A percentile compares a stretch with the other conserved stretches of the same genome.
phyloP scores from a whole-genome alignment of 2,113 vertebrate genomes.

The Dascyllus trimaculatus region DNA sequence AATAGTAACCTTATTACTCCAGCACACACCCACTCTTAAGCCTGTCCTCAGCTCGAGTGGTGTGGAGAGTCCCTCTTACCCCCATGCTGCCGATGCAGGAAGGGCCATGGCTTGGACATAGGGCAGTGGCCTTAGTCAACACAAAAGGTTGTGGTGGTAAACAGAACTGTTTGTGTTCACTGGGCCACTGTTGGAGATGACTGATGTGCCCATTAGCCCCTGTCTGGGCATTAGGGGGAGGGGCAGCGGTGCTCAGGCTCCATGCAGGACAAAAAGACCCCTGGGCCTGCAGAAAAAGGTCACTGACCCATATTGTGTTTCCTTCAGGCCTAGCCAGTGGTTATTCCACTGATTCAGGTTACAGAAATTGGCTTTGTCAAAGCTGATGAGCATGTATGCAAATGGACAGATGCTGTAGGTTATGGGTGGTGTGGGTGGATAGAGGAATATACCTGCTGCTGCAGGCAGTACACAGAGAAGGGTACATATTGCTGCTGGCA shows the following conservation, averaged over 20 bases:
- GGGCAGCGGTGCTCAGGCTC: constrained; percentile 31
- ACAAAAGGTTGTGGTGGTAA: constrained; percentile 75
- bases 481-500: constrained; percentile 7
- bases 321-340: constrained; percentile 63
- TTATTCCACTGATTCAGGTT: constrained; percentile 55
- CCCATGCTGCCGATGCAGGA: constrained; percentile 53
- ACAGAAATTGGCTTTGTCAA: constrained; percentile 60
- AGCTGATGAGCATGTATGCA: constrained; percentile 55
- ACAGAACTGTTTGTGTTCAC: constrained; percentile 79
- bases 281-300: constrained; percentile 69
- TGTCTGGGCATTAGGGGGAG: constrained; percentile 57
- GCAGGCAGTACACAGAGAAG: constrained; percentile 11
- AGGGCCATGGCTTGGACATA: constrained; percentile 54
- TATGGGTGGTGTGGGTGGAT: constrained; percentile 20
- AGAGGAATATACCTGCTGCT: constrained; percentile 40
- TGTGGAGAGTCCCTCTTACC: constrained; percentile 26
- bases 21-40: constrained; percentile 41
- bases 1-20: constrained; percentile 16
- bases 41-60: constrained; percentile 26
- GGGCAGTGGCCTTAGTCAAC: constrained; percentile 71
- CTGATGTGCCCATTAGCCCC: constrained; percentile 80
- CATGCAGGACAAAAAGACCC: constrained; percentile 67
- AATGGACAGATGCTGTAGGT: constrained; percentile 50
- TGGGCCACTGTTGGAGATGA: constrained; percentile 74
- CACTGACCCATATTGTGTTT: constrained; percentile 77